These are phyloP conservation scores for Mus spretus DNA, from an alignment of 2,797 vertebrate genomes.

Conservation along the genomic window DNA sequence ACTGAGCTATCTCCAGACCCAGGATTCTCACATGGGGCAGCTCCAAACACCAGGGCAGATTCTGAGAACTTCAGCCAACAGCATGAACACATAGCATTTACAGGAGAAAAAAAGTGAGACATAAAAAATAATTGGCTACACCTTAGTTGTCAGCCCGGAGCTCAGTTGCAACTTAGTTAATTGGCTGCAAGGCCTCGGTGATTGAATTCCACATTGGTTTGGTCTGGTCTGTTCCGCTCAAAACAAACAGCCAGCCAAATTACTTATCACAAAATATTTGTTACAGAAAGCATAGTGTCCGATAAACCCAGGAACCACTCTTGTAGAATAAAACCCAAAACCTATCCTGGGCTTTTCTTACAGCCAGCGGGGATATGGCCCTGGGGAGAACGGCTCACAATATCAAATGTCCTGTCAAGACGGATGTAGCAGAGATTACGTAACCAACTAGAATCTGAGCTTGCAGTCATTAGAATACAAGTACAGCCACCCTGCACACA, in stretches of 20 bases:
- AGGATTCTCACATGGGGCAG: not conserved
- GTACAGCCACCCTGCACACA: fast-evolving
- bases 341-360: not conserved
- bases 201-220: not conserved
- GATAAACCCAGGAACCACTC: not conserved
- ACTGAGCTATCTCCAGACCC: not conserved
- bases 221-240: not conserved
- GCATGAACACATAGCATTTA: not conserved
- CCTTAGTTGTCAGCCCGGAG: not conserved
- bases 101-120: not conserved
- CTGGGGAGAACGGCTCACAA: not conserved
- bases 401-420: not conserved
- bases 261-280: not conserved
- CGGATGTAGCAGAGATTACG: not conserved
- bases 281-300: not conserved
- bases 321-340: not conserved
- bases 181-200: not conserved
- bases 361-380: no score
- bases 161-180: not conserved
- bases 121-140: not conserved
- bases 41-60: not conserved
- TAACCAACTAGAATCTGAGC: not conserved
- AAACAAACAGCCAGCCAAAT: not conserved
- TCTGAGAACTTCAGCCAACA: not conserved
- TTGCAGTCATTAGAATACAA: not conserved